Percentiles rank a stretch among this genome's conserved stretches.
phyloP scores from a whole-genome alignment of 2,113 vertebrate species.

The Deroptyus accipitrinus region DNA sequence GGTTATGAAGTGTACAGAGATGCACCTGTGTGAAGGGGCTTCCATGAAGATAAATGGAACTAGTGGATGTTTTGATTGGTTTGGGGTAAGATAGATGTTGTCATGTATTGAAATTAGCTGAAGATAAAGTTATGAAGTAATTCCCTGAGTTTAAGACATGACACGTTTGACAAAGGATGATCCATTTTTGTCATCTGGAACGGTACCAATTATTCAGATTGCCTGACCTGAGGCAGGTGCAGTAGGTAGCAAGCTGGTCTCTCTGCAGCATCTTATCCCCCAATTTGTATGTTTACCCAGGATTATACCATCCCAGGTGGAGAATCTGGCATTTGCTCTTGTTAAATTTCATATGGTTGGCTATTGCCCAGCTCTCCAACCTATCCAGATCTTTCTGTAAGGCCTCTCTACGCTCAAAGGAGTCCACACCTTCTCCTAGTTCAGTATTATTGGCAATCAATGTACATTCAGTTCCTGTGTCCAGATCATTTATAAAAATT shows the following conservation, averaged over 20 bases:
- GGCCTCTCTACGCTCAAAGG: not conserved
- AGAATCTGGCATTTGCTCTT: not conserved
- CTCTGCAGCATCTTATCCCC: not conserved
- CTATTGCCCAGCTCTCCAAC: not conserved
- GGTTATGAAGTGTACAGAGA: not conserved
- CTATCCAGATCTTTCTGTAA: not conserved
- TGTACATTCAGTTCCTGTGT: not conserved
- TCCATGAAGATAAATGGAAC: conserved; percentile 25
- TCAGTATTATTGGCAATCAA: not conserved
- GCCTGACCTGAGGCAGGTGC: not conserved
- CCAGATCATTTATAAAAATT: not conserved
- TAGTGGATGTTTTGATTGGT: not conserved
- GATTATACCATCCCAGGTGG: not conserved
- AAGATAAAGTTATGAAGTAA: not conserved
- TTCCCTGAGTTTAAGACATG: not conserved
- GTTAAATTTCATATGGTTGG: not conserved
- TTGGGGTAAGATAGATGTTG: conserved; percentile 5
- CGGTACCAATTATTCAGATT: not conserved
- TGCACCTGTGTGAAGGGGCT: not conserved
- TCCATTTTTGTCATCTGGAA: not conserved
- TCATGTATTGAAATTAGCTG: not conserved
- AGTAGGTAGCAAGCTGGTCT: not conserved
- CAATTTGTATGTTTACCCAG: accelerated
- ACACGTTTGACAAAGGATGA: not conserved
- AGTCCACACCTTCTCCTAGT: not conserved